phyloP scores from a whole-genome alignment of 2,888 invertebrate species.

The Tinea pellionella region DNA sequence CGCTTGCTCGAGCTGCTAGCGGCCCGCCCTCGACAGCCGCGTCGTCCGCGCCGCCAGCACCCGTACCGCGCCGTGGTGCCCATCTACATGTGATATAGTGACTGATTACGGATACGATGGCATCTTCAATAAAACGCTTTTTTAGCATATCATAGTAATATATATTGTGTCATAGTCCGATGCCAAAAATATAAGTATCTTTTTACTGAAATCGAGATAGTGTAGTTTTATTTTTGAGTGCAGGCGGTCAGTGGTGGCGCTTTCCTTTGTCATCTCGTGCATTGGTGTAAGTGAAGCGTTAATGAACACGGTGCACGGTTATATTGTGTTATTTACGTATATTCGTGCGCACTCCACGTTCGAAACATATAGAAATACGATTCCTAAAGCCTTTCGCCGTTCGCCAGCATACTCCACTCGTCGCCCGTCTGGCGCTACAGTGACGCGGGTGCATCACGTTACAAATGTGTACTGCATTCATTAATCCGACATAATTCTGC shows the following conservation, averaged over 20 bases:
- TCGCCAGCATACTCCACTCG: too few relatives aligned
- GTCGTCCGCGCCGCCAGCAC: conserved; percentile 29
- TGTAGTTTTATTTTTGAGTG: neutral
- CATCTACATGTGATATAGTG: conserved; percentile 64
- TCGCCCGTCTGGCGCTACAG: too few relatives aligned
- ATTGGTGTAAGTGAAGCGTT: neutral
- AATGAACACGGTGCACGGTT: neutral
- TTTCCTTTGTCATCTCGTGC: neutral
- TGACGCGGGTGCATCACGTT: too few relatives aligned
- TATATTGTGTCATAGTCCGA: conserved; percentile 71
- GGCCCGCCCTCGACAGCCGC: conserved; percentile 19
- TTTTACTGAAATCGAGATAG: conserved; percentile 60
- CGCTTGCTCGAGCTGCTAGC: conserved; percentile 28
- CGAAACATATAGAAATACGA: too few relatives aligned
- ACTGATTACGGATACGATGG: conserved; percentile 69
- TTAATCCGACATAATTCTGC: too few relatives aligned
- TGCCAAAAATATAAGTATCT: conserved; percentile 71
- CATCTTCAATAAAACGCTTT: conserved; percentile 71
- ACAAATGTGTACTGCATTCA: too few relatives aligned
- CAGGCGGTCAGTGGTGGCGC: neutral
- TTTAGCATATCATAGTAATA: conserved; percentile 71
- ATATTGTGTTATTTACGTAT: too few relatives aligned
- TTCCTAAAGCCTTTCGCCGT: too few relatives aligned
- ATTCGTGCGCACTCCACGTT: too few relatives aligned
- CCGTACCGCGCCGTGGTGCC: conserved; percentile 27